Evolutionary conservation across 2,888 invertebrate species (phyloP), one percentile per base, ranked within the genome.

Genomic region (Ophioninae sp.): DNA sequence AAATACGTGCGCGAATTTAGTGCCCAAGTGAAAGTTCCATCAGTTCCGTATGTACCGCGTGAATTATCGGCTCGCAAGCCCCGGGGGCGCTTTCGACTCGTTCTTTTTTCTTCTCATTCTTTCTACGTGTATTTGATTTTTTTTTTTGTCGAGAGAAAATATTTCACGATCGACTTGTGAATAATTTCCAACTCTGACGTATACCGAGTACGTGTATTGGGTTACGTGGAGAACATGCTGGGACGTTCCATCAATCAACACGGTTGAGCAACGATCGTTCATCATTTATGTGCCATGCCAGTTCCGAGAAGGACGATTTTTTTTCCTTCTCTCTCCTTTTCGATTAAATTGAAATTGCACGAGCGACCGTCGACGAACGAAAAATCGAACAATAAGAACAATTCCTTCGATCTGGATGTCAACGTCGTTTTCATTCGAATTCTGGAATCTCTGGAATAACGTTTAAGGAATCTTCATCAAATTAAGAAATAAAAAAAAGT

Each of bases 201-300:
- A 50, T 13, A 50, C 17, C 13, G 17, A 3, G 17, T 17, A 39
- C 41, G n/a, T 61, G 44, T 39, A 37, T 17, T 61, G 17, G 39
- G 44, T 30, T 17, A 50, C 41, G 21, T 67, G 41, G 44, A 57
- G 61, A 61, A 21, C 21, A 57, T 50, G 50, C 23, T 50, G 23
- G 64, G 37, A 72, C 76, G 76, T 50, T 81, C 70, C 76, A 79
- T 83, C 79, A 76, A 83, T 83, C 82, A 83, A 10, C 50, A 39
- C 70, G 75, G 39, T 75, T 67, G 44, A 68, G 62, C 64, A 75
- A 64, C 75, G 79, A 82, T 79, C 82, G 75, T 82, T 70, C 59
- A 79, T 82, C 79, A 82, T 83, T 57, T 65, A 23, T 30, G n/a
- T 7, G 8, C 6, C 30, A 7, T 59, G 21, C 64, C 41, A 70